Conservation (phyloP, 2,888 invertebrate species). For the Hypselothyrea guttata region DNA sequence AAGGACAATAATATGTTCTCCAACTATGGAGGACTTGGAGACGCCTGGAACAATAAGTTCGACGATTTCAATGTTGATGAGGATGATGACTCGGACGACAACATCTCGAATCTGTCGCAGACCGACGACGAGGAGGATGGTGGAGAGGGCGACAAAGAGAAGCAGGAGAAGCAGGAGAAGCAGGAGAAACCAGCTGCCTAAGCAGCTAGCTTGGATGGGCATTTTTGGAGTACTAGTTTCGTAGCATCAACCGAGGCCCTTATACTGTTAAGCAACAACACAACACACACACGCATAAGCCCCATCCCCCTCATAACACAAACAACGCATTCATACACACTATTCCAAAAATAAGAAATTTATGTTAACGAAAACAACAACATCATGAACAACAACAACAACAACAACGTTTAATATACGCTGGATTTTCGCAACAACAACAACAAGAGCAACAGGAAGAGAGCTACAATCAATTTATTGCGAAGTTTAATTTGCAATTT, state of each 20-base stretch:
- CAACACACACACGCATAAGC: slow-evolving; percentile 13
- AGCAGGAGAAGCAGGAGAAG: too few species aligned
- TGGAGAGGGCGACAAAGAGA: slow-evolving; percentile 72
- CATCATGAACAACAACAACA: too few species aligned
- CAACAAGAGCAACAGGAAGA: slow-evolving; percentile 50
- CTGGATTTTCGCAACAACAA: slow-evolving; percentile 50
- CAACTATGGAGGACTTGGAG: slow-evolving; percentile 57
- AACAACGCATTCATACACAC: slow-evolving; percentile 47
- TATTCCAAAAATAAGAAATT: slow-evolving; percentile 57
- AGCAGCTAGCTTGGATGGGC: slow-evolving; percentile 26
- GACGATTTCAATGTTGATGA: slow-evolving; percentile 87
- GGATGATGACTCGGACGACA: slow-evolving; percentile 89
- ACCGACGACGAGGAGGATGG: slow-evolving; percentile 79
- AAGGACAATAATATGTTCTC: slow-evolving; percentile 63
- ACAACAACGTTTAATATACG: too few species aligned
- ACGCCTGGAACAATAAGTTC: slow-evolving; percentile 82
- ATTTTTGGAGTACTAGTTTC: slow-evolving; percentile 61
- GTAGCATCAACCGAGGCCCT: slow-evolving; percentile 59
- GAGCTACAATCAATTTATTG: slow-evolving; percentile 73
- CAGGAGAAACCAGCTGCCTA: slow-evolving; percentile 58
- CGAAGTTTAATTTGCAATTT: slow-evolving; percentile 64
- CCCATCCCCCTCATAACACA: slow-evolving; percentile 24
- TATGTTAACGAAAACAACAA: slow-evolving; percentile 50
- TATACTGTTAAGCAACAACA: slow-evolving; percentile 54
- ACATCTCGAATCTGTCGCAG: slow-evolving; percentile 81